phyloP scores from a whole-genome alignment of 1,140 invertebrate genomes.

The Macrocentrus cingulum region DNA sequence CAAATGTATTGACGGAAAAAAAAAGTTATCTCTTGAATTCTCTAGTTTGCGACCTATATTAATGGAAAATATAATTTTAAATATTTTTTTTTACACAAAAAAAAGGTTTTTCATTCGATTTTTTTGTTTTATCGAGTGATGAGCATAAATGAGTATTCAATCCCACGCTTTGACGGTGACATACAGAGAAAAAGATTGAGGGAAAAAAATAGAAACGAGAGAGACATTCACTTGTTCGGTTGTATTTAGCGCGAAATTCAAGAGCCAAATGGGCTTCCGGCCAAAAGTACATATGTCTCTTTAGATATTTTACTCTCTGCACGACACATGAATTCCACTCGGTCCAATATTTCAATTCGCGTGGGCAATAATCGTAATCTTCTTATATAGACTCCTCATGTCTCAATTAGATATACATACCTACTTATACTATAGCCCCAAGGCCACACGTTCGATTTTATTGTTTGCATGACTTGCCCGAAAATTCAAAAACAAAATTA shows the following conservation, averaged over 20 bases:
- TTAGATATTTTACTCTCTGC: neutral
- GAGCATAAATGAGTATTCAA: neutral
- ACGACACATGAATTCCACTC: conserved; percentile 11
- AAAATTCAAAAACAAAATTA: neutral
- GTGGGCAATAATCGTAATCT: conserved; percentile 24
- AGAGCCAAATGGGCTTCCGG: conserved; percentile 9
- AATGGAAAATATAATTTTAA: conserved; percentile 4
- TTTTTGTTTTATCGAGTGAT: conserved; percentile 6
- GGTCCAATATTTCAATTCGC: conserved; percentile 13
- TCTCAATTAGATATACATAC: too few relatives aligned
- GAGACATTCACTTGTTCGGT: conserved; percentile 1
- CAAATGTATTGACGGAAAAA: neutral
- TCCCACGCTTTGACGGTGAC: too few relatives aligned
- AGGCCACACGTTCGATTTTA: conserved; percentile 12
- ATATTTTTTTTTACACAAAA: too few relatives aligned
- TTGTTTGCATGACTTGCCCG: conserved; percentile 17
- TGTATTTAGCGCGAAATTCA: neutral
- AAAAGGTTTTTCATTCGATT: too few relatives aligned
- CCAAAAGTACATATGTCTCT: conserved; percentile 4
- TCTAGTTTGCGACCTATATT: neutral
- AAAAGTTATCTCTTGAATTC: conserved; percentile 22
- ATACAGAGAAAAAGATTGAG: conserved; percentile 2
- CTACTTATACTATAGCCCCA: too few relatives aligned
- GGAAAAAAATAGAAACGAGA: too few relatives aligned
- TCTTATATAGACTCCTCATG: neutral